A percentile compares a stretch with the other conserved stretches of the same genome.
Conservation (phyloP, 2,797 vertebrate genomes). For the Nyctibius grandis region DNA sequence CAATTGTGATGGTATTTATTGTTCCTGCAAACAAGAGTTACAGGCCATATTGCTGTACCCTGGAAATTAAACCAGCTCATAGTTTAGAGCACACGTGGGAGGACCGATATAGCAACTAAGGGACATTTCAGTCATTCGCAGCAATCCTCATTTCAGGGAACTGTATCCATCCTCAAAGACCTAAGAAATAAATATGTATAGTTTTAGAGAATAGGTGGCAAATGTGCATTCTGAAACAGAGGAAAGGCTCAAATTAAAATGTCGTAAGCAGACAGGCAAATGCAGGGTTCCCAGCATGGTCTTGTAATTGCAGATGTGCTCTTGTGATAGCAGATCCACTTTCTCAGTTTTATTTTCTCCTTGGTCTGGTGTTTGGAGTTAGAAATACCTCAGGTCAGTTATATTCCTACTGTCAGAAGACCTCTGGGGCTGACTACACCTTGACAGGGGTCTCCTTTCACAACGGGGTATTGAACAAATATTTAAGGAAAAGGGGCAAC, state of each 20-base stretch:
- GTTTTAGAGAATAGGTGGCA: neutral
- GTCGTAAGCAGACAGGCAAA: slow-evolving; percentile 5
- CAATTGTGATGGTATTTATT: neutral
- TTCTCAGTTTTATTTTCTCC: neutral
- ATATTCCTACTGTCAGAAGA: neutral
- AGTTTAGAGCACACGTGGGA: neutral
- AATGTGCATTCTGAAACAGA: neutral
- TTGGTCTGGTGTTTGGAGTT: neutral
- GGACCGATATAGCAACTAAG: neutral
- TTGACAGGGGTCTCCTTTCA: neutral
- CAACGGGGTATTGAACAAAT: neutral
- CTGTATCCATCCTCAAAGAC: neutral
- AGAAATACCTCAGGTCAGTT: neutral
- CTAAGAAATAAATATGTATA: neutral
- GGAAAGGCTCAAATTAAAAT: slow-evolving; percentile 20
- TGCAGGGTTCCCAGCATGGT: neutral
- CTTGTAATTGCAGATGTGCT: neutral
- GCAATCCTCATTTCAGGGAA: neutral
- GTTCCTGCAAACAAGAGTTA: neutral
- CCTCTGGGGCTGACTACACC: neutral
- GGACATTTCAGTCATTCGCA: neutral
- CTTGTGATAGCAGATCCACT: neutral
- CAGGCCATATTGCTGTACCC: neutral
- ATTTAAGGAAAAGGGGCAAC: neutral
- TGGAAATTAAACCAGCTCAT: neutral